Evolutionary conservation across 64 coral and sea anemone species (phyloP), one percentile per base, ranked within the genome.

Genomic region (Actinia tenebrosa): DNA sequence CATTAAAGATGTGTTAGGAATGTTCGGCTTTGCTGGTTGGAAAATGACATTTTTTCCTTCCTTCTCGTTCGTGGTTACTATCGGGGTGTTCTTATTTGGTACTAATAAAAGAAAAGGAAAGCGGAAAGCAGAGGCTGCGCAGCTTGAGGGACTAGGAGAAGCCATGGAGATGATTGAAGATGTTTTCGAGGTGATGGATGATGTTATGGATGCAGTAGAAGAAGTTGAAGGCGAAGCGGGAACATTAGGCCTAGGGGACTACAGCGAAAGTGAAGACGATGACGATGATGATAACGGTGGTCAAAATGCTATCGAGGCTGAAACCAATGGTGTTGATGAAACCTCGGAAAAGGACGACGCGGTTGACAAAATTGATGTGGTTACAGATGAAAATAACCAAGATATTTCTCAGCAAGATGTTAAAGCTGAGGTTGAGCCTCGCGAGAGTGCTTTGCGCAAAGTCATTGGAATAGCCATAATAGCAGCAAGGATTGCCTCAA

Each of bases 31-130:
- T 20, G 79, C 71, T 58, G 94, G 94, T 1, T 97, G 94, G 94
- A 97, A 97, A 62, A 93, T 97, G 94, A 87, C 94, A 27, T 97
- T 97, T 63, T 97, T 97, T 90, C 94, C 94, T 1, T 89, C 94
- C 1, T 97, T 97, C 45, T 97, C 94, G 7, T 97, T 97, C 58
- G 82, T 93, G 42, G 94, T 97, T 11, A 97, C 94, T 16, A 90
- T 89, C 46, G 89, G 91, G 5, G 94, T 97, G 72, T 97, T 97
- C 86, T 84, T 97, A 26, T 97, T 97, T 86, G 94, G 94, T 16
- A 27, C 94, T 45, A 93, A 97, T 75, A 97, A 97, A 25, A 89
- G 94, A 16, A 97, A 97, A 81, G 94, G 94, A 1, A 97, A 97
- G 71, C 58, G 94, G 43, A 60, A 97, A 17, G 46, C 85, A 19